Conservation (phyloP, 2,797 vertebrate genomes). For the Spatula versicolor region DNA sequence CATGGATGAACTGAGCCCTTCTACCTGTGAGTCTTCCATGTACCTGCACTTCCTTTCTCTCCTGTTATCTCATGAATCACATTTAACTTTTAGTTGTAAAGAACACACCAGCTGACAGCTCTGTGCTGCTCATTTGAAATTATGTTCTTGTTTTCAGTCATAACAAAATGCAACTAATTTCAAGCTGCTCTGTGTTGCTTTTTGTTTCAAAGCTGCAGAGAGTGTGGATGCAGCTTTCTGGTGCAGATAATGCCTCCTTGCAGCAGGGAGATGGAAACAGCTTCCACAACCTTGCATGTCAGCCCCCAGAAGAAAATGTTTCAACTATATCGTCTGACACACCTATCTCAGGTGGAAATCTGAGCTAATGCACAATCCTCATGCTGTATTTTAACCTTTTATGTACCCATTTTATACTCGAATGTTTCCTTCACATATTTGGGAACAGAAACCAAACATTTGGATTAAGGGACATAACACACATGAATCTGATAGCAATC, state of each 20-base stretch:
- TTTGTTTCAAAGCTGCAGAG: neutral
- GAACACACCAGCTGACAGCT: neutral
- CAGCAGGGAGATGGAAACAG: neutral
- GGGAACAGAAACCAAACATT: neutral
- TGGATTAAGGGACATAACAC: neutral
- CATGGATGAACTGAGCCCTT: neutral
- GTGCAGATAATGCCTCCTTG: neutral
- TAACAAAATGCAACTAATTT: slow-evolving; percentile 19
- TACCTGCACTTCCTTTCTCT: neutral
- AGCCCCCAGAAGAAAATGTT: neutral
- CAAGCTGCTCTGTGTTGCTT: neutral
- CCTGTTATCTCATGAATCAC: neutral
- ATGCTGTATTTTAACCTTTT: neutral
- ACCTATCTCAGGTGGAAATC: neutral
- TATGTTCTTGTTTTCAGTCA: neutral
- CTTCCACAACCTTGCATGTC: accelerated
- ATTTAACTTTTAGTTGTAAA: slow-evolving; percentile 18
- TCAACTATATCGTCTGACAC: neutral
- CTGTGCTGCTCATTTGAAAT: neutral
- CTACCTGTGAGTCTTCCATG: neutral
- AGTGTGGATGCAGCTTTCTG: neutral
- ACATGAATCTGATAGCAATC: neutral
- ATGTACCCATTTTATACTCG: neutral
- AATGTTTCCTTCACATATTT: neutral
- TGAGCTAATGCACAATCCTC: neutral